phyloP scores from a whole-genome alignment of 2,113 vertebrate genomes.

The Pollachius pollachius region DNA sequence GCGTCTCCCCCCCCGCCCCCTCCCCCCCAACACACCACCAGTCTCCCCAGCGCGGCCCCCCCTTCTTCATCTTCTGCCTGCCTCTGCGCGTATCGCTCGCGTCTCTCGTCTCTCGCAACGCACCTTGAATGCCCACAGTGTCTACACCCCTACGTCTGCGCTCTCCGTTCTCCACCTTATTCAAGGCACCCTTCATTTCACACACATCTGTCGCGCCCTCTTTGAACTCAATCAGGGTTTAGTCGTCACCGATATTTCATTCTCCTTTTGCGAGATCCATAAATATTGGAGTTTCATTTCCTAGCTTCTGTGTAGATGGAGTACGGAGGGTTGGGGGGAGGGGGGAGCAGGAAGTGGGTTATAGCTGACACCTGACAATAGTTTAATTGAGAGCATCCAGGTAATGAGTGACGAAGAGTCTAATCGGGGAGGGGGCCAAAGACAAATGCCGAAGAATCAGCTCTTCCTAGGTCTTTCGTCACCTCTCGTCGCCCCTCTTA shows the following conservation, averaged over 20 bases:
- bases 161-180: constrained; percentile 15
- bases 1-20: not conserved
- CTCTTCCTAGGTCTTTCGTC: constrained; percentile 41
- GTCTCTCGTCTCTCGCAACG: too few relatives aligned
- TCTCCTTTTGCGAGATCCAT: too few relatives aligned
- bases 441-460: constrained; percentile 39
- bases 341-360: too few relatives aligned
- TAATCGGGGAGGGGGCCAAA: constrained; percentile 23
- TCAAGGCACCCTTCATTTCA: constrained; percentile 20
- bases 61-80: not conserved
- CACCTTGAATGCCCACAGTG: too few relatives aligned
- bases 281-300: too few relatives aligned
- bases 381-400: constrained; percentile 31
- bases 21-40: not conserved
- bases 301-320: too few relatives aligned
- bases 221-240: not conserved
- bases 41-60: not conserved
- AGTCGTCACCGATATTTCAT: too few relatives aligned
- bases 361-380: not conserved
- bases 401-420: constrained; percentile 36
- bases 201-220: constrained; percentile 5
- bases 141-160: too few relatives aligned
- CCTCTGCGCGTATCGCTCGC: not conserved
- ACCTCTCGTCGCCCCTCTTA: constrained; percentile 18
- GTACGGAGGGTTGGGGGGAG: too few relatives aligned